A percentile compares a stretch with the other conserved stretches of the same genome.
Evolutionary conservation across 2,113 vertebrate species (phyloP).

Genomic region (Tautogolabrus adspersus): DNA sequence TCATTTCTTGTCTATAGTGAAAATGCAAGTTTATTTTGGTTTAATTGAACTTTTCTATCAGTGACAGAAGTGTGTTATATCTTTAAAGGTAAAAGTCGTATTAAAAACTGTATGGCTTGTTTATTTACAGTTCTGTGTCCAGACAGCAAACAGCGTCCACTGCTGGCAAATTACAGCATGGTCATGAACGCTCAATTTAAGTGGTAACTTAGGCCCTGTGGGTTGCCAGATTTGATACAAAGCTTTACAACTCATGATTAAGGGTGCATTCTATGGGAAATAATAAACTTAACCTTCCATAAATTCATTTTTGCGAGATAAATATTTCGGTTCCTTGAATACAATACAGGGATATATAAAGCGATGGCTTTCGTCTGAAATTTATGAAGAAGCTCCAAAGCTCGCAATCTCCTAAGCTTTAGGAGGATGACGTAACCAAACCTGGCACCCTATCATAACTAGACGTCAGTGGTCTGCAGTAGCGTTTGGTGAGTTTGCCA

Average conservation of each 20-base stretch:
- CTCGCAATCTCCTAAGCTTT: background rate
- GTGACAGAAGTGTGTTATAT: too few relatives aligned
- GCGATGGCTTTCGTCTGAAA: background rate
- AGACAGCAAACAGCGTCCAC: slow-evolving; percentile 30
- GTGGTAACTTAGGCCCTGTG: slow-evolving; percentile 9
- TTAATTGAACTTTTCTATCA: too few relatives aligned
- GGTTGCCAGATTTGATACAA: slow-evolving; percentile 64
- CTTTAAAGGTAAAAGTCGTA: too few relatives aligned
- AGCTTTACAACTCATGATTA: fast-evolving
- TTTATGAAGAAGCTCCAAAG: too few relatives aligned
- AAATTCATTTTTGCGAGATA: fast-evolving
- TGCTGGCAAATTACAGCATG: slow-evolving; percentile 26
- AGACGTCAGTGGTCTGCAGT: slow-evolving; percentile 74
- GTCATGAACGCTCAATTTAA: background rate
- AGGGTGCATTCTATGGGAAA: fast-evolving
- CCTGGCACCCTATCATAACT: slow-evolving; percentile 45
- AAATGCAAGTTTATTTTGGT: too few relatives aligned
- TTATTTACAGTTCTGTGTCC: background rate
- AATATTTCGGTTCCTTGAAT: fast-evolving
- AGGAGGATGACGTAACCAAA: background rate
- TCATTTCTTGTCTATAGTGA: too few relatives aligned
- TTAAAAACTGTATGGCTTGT: too few relatives aligned
- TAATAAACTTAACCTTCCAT: background rate
- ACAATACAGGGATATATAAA: fast-evolving
- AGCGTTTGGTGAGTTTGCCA: slow-evolving; percentile 37